Conservation (phyloP, 2,888 invertebrate species). For the Netelia virgata region DNA sequence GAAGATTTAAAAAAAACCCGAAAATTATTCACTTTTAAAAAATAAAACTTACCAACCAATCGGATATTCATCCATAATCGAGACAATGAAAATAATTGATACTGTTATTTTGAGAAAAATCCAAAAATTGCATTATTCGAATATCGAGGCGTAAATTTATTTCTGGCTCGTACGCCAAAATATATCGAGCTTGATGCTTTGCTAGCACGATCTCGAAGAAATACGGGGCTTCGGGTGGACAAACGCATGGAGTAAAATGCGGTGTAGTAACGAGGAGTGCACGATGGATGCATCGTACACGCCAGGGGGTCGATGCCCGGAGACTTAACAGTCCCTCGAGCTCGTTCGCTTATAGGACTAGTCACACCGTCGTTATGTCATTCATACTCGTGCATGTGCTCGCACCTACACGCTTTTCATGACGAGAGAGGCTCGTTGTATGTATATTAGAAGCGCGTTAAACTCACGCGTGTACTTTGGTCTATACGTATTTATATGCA, state of each 20-base stretch:
- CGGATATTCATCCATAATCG: no score
- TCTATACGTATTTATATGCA: slow-evolving; percentile 19
- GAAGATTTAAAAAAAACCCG: no score
- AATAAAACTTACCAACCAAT: no score
- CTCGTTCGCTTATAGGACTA: slow-evolving; percentile 55
- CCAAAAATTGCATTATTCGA: no score
- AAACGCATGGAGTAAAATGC: slow-evolving; percentile 39
- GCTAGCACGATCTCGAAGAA: slow-evolving; percentile 3
- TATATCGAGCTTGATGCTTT: neutral
- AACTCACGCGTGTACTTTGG: slow-evolving; percentile 21
- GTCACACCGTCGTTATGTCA: slow-evolving; percentile 81
- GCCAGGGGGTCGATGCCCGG: slow-evolving; percentile 80
- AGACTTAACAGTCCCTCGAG: slow-evolving; percentile 69
- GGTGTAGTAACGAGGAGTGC: slow-evolving; percentile 13
- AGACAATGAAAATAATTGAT: no score
- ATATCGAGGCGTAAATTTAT: no score
- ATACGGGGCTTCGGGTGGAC: slow-evolving; percentile 47
- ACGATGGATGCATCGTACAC: slow-evolving; percentile 62
- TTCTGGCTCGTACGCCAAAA: neutral
- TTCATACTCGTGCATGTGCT: slow-evolving; percentile 76
- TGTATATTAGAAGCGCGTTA: slow-evolving; percentile 49
- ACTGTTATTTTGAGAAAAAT: no score
- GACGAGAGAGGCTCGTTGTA: slow-evolving; percentile 18
- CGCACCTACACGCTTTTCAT: slow-evolving; percentile 13
- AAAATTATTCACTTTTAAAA: no score